Evolutionary conservation across 2,888 invertebrate species (phyloP), one percentile per base, ranked within the genome.

Genomic region (Smittia sp.): DNA sequence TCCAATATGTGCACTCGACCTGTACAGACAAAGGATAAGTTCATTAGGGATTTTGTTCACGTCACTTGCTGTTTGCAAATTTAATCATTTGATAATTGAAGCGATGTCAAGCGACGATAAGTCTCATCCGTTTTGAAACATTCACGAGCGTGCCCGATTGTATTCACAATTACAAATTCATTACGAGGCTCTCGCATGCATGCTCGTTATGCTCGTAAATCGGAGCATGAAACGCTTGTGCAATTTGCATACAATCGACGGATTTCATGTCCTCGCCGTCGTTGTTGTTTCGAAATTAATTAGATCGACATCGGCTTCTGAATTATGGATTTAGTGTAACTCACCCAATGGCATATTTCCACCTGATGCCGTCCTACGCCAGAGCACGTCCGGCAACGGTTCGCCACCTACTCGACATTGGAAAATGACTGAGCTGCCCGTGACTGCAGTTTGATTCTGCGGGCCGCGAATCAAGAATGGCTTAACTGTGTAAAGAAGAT

Each of bases 391-490:
- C 25, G 91, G 91, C 77, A 90, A 85, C 76, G 92, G 92, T 82
- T 91, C 91, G 18, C 92, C 92, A 68, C 91, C 90, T 76, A 93
- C 93, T 75, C 89, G 87, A 79, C 94, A 94, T 76, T 90, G 88
- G 81, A 95, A 91, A 78, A 90, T 90, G 74, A 93, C 91, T 76
- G 88, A 89, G 76, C 90, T 87, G 62, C 91, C 90, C 75, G 90
- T 90, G 77, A 92, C 85, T 13, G 90, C 90, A 74, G 89, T 88
- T 77, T 90, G 86, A 82, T 94, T 92, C 81, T 90, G 89, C 0
- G 94, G 94, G 24, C 91, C 90, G 81, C 89, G 88, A 78, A 91
- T 89, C 83, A 93, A 89, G 83, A 89, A 92, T 78, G 93, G 94
- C 85, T 93, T 93, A 79, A 94, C 94, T 94, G 86, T 77, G 84